Evolutionary conservation across 30 jellyfish, hydroid and myxozoan genomes (phyloP), one percentile per base, ranked within the genome.

Genomic region (Sanderia malayensis): DNA sequence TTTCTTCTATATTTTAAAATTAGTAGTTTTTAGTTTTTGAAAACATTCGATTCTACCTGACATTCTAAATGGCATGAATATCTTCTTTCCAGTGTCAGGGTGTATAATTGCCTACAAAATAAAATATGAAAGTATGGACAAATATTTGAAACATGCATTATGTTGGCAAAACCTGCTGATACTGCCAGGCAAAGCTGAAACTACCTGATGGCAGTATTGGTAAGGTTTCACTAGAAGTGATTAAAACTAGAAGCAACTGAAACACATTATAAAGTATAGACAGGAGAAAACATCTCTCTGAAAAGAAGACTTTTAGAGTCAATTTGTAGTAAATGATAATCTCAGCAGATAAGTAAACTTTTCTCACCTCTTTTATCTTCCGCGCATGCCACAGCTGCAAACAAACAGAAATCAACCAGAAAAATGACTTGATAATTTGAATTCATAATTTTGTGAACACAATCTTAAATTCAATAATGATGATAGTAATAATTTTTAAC

Each of bases 81-180:
- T 86, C 27, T 70, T 86, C 52, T 86, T 87, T 34, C 89, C 94
- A 9, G 96, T 86, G 45, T 86, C 96, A 15, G 96, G 96, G 65
- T 86, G 96, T 26, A 86, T 80, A 31, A 86, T 86, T 7, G 96
- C 96, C 96, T 86, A 27, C 3, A 37, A 46, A 79, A 53, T 0
- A 44, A 65, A 13, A 15, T 49, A 29, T 6, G 3, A 7, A 60
- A 13, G 4, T 2, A 25, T 19, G 2, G 27, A 15, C 64, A 19
- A 49, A 49, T 11, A 9, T 49, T 49, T 15, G 64, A 11, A 49
- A 49, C 8, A 49, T 4, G 23, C 27, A 7, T 49, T 49, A 49
- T 3, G 24, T 49, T 49, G 11, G 3, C 6, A 19, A 49, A 49
- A 49, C 4, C 23, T 49, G 52, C 13, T 37, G 13, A 4, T 13